Evolutionary conservation across 2,888 invertebrate genomes (phyloP), one percentile per base, ranked within the genome.

Genomic region (Leucophenga maculata): DNA sequence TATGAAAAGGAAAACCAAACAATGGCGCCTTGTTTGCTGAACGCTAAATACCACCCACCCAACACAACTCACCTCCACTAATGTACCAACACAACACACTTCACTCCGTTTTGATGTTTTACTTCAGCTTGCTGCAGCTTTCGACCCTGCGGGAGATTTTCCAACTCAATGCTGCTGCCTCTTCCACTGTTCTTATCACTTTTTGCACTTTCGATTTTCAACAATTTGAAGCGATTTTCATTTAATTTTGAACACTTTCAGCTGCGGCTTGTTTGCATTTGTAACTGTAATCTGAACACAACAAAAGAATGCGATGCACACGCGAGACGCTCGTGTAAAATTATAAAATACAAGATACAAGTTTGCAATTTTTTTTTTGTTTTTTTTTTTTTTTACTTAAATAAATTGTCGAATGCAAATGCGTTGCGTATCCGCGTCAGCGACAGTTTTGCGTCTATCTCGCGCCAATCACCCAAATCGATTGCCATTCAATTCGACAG

Each of bases 381-480:
- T 32, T 16, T 31, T 20, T 16, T 65, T n/a, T n/a, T n/a, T n/a
- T n/a, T n/a, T 4, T 31, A 60, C 31, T 31, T 32, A 16, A 60
- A 31, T 57, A 26, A 20, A 6, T 50, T 50, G 20, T 57, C 20
- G 18, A 14, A 57, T 57, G 18, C 59, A 18, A 18, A 22, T 59
- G 59, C 59, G 14, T n/a, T 59, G 11, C 59, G 9, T 32, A 64
- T 20, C 46, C 64, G 48, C n/a, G n/a, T n/a, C n/a, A 14, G 6
- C 13, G 22, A 64, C 57, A 59, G n/a, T 54, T 57, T 60, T 44
- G 16, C 59, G 48, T 68, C 64, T 65, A 70, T 70, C 60, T 68
- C 69, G 69, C 74, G 76, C 72, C 69, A 76, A 75, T 74, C 77
- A 69, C 69, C 72, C 77, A 71, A 77, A 77, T 77, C 77, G 76